Conservation (phyloP, 2,797 vertebrate species). For the Betta splendens region DNA sequence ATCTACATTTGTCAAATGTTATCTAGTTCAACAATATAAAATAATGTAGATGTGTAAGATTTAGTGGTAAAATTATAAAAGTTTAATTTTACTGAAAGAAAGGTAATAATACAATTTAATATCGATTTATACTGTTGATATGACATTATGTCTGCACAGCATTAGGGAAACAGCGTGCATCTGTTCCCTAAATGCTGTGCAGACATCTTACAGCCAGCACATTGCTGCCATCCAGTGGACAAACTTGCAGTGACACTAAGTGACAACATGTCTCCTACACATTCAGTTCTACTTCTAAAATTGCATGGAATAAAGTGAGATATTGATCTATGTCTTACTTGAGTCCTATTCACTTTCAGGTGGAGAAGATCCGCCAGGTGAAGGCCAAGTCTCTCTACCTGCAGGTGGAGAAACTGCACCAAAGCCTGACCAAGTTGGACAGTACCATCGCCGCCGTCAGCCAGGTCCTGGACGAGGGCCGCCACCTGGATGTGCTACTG, state of each 20-base stretch:
- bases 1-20: no score
- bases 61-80: no score
- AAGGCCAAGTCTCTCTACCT: conserved; percentile 98
- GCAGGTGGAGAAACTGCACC: conserved; percentile 97
- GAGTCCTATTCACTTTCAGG: conserved; percentile 70
- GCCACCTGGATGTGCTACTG: conserved; percentile 92
- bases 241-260: background rate
- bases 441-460: conserved; percentile 95
- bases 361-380: conserved; percentile 98
- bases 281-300: background rate
- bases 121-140: no score
- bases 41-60: no score
- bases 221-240: conserved; percentile 57
- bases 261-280: background rate
- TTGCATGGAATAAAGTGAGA: background rate
- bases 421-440: conserved; percentile 94
- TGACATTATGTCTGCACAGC: no score
- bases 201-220: background rate
- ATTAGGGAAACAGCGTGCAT: no score
- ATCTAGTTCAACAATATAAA: no score
- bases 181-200: background rate
- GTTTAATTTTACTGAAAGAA: no score
- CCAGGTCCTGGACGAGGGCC: conserved; percentile 95
- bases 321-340: background rate
- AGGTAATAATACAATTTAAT: no score